Conservation (phyloP, 2,888 invertebrate genomes). For the Ophioninae sp. region DNA sequence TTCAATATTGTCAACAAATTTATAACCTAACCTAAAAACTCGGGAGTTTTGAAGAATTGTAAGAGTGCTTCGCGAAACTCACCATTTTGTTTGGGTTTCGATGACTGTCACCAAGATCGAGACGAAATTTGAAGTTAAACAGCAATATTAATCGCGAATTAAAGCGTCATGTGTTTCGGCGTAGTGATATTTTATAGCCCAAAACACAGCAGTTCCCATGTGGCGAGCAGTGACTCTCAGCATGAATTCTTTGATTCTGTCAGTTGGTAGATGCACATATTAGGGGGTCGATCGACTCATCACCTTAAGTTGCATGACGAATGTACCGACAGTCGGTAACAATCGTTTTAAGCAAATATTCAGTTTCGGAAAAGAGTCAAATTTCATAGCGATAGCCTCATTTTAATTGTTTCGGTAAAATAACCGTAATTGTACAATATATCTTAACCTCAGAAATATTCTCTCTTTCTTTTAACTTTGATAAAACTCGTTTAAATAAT, state of each 20-base stretch:
- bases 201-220: conserved; percentile 46
- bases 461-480: no score
- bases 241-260: not conserved
- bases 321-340: no score
- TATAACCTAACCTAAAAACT: conserved; percentile 25
- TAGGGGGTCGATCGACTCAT: no score
- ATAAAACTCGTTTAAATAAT: no score
- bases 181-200: not conserved
- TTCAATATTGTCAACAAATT: not conserved
- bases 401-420: no score
- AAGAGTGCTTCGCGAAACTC: not conserved
- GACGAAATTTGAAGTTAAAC: not conserved
- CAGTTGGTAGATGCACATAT: no score
- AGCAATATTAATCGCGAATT: not conserved
- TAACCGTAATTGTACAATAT: no score
- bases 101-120: not conserved
- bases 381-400: no score
- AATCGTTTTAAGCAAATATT: no score
- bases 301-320: no score
- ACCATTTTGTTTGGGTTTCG: conserved; percentile 40
- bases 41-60: not conserved
- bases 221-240: conserved; percentile 35
- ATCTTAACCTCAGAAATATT: no score
- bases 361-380: no score
- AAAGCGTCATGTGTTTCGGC: conserved; percentile 31